phyloP scores from a whole-genome alignment of 2,888 invertebrate genomes.

The Agrochola lota region DNA sequence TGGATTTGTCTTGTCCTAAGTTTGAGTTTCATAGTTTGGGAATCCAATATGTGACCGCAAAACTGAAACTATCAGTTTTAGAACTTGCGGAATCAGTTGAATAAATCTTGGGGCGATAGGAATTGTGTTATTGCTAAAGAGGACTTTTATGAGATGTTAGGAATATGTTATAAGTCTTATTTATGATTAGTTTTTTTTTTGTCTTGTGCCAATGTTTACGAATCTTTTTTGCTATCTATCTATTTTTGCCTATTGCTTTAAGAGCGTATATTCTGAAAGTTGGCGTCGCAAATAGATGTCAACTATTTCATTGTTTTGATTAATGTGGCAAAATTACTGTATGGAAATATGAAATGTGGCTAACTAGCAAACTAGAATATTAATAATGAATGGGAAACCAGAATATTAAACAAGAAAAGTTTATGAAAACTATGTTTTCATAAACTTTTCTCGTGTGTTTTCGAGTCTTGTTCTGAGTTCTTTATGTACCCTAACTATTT shows the following conservation, averaged over 20 bases:
- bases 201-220: neutral
- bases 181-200: neutral
- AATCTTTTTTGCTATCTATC: neutral
- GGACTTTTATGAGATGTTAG: neutral
- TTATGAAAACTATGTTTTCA: too few relatives aligned
- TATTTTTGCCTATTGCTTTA: too few relatives aligned
- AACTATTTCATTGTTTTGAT: too few relatives aligned
- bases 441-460: neutral
- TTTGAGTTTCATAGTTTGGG: conserved; percentile 21
- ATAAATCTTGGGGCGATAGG: conserved; percentile 8
- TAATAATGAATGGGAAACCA: too few relatives aligned
- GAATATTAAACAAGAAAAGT: too few relatives aligned
- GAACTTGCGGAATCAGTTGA: conserved; percentile 20
- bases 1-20: conserved; percentile 25
- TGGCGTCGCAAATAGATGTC: too few relatives aligned
- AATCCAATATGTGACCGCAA: conserved; percentile 25
- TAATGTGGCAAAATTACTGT: too few relatives aligned
- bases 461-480: neutral
- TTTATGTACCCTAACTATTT: neutral
- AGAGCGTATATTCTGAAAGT: too few relatives aligned
- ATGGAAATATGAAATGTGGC: too few relatives aligned
- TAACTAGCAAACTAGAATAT: too few relatives aligned
- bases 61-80: conserved; percentile 37
- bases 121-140: conserved; percentile 6
- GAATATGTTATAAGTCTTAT: neutral